A percentile compares a stretch with the other conserved stretches of the same genome.
Evolutionary conservation across 2,888 invertebrate species (phyloP).

Genomic region (Cephus sareptanus): DNA sequence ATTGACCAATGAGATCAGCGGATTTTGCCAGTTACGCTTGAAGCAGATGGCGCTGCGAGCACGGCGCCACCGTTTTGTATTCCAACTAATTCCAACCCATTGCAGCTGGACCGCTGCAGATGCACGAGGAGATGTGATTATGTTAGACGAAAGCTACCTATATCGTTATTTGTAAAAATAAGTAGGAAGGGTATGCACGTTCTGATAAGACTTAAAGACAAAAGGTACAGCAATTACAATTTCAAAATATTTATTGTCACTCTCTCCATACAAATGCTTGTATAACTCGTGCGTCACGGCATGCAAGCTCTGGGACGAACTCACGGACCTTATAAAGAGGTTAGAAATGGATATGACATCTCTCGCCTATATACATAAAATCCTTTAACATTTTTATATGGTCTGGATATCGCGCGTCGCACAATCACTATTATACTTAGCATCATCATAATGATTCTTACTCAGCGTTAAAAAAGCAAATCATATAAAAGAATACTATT

Average conservation of each 20-base stretch:
- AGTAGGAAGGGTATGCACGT: background rate
- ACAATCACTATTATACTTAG: background rate
- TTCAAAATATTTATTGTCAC: slow-evolving; percentile 50
- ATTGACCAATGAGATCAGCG: slow-evolving; percentile 29
- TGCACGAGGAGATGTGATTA: background rate
- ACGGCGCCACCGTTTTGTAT: background rate
- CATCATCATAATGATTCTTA: slow-evolving; percentile 36
- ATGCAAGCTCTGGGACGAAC: slow-evolving; percentile 28
- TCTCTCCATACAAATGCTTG: slow-evolving; percentile 49
- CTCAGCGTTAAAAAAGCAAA: slow-evolving; percentile 40
- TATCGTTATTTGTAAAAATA: background rate
- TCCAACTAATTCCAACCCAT: background rate
- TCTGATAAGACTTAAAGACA: background rate
- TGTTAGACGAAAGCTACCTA: background rate
- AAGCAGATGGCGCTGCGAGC: slow-evolving; percentile 8
- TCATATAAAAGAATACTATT: slow-evolving; percentile 55
- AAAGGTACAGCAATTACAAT: background rate
- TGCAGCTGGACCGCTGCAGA: background rate
- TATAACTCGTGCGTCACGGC: slow-evolving; percentile 39
- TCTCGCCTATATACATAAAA: slow-evolving; percentile 5
- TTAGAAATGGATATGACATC: background rate
- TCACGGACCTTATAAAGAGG: slow-evolving; percentile 4
- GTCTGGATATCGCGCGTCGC: background rate
- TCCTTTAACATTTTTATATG: background rate
- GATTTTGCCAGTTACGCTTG: background rate